These are phyloP conservation scores for Meriones unguiculatus DNA, from an alignment of 2,113 vertebrate species.

Conservation along the genomic window DNA sequence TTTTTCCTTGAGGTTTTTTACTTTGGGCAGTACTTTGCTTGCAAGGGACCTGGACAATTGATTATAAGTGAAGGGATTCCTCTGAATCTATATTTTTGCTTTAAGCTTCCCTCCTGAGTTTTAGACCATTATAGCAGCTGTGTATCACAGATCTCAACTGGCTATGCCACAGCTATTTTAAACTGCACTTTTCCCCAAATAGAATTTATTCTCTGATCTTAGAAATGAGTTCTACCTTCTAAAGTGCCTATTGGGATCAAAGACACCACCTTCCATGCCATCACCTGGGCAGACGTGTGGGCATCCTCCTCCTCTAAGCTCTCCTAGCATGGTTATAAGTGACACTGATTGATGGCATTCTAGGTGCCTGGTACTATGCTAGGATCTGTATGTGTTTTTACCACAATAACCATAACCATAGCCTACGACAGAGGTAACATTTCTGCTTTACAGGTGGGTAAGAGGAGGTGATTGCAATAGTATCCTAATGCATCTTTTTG, in stretches of 20 bases:
- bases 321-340: not conserved
- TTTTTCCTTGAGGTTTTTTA: slow-evolving; percentile 55
- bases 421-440: not conserved
- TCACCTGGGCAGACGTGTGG: not conserved
- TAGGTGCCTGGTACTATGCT: not conserved
- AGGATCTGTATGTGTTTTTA: not conserved
- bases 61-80: slow-evolving; percentile 20
- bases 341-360: not conserved
- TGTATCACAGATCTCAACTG: slow-evolving; percentile 34
- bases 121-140: slow-evolving; percentile 50
- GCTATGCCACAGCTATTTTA: slow-evolving; percentile 48
- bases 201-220: slow-evolving; percentile 56
- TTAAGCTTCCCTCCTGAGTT: slow-evolving; percentile 62
- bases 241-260: not conserved
- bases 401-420: not conserved
- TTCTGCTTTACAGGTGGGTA: not conserved
- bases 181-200: slow-evolving; percentile 17
- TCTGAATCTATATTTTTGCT: slow-evolving; percentile 60
- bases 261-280: not conserved
- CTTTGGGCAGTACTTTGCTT: slow-evolving; percentile 63
- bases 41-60: slow-evolving; percentile 6
- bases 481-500: not conserved
- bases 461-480: not conserved
- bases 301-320: not conserved
- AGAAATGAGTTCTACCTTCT: slow-evolving; percentile 48